These are phyloP conservation scores for Clarias platycephalus DNA, from an alignment of 2,797 vertebrate genomes.

Conservation along the genomic window DNA sequence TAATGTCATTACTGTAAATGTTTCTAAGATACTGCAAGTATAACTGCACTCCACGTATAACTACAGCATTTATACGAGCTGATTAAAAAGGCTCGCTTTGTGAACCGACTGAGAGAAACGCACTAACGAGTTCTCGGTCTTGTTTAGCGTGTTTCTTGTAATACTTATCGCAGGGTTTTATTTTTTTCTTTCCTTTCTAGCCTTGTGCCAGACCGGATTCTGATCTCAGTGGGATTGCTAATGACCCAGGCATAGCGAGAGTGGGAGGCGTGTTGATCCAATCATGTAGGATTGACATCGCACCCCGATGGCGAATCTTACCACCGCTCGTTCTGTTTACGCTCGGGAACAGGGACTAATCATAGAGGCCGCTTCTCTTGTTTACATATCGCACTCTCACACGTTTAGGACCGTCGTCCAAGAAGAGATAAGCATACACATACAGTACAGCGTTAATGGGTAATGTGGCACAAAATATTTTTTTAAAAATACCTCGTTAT, in stretches of 20 bases:
- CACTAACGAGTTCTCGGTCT: background rate
- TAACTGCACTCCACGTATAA: background rate
- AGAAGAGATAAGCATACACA: background rate
- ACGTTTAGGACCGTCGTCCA: background rate
- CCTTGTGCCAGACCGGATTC: constrained; percentile 34
- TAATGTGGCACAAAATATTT: background rate
- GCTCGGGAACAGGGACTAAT: background rate
- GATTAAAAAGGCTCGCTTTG: background rate
- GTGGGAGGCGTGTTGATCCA: constrained; percentile 51
- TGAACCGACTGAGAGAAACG: background rate
- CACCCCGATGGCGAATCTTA: background rate
- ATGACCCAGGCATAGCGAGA: constrained; percentile 45
- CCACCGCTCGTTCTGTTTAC: background rate
- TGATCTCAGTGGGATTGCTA: constrained; percentile 30
- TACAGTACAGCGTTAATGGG: too few relatives aligned
- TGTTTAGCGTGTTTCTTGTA: background rate
- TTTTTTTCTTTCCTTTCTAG: background rate
- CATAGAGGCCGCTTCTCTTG: background rate
- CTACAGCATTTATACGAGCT: background rate
- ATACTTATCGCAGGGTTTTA: background rate
- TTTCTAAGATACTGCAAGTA: background rate
- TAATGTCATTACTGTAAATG: too few relatives aligned
- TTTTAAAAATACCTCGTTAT: background rate
- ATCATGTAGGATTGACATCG: constrained; percentile 40
- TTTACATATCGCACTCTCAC: background rate